These are phyloP conservation scores for Sitobion miscanthi DNA, from an alignment of 1,140 invertebrate species.

Conservation along the genomic window DNA sequence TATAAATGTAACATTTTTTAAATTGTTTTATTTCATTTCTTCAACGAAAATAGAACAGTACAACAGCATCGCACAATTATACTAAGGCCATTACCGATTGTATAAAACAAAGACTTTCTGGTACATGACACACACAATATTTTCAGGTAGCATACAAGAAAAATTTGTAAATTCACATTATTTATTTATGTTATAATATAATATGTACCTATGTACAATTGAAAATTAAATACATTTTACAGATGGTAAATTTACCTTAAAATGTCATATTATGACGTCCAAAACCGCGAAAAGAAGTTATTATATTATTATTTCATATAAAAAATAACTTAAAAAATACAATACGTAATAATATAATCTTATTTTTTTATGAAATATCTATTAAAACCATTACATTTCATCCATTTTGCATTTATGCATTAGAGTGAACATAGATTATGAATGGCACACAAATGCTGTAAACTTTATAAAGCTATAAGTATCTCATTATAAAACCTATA, in stretches of 20 bases:
- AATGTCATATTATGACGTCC: background rate
- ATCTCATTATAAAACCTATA: background rate
- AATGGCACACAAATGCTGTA: background rate
- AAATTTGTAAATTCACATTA: background rate
- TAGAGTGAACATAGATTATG: background rate
- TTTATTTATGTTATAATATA: background rate
- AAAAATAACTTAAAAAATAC: background rate
- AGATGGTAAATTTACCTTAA: background rate
- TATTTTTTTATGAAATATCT: background rate
- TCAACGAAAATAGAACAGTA: background rate
- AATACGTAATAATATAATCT: background rate
- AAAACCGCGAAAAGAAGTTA: background rate
- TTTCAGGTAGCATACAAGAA: background rate
- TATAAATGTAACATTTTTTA: slow-evolving; percentile 12
- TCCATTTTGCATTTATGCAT: background rate
- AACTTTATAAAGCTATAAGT: background rate
- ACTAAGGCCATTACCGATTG: background rate
- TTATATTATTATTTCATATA: background rate
- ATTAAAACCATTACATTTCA: background rate
- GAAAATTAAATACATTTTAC: background rate
- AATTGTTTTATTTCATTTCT: background rate
- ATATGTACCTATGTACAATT: background rate
- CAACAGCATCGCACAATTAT: background rate
- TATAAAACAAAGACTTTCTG: background rate
- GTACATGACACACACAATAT: background rate